Conservation (phyloP, 2,888 invertebrate genomes). For the Mesodorylaimus sp. region DNA sequence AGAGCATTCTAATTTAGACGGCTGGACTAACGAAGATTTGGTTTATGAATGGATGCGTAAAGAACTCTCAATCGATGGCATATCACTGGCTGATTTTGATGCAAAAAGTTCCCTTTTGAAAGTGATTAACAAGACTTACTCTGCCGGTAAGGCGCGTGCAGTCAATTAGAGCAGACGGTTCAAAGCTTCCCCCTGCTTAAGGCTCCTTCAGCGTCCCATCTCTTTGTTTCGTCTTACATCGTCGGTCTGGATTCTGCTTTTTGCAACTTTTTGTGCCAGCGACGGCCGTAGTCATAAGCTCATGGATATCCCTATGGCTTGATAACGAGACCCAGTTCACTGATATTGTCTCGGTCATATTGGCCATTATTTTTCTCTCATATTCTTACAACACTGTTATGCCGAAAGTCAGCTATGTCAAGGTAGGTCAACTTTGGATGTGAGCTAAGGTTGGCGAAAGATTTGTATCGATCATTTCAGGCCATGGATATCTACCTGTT, state of each 20-base stretch:
- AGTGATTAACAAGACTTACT: no score
- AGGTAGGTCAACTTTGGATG: neutral
- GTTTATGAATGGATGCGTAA: no score
- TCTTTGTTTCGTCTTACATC: conserved; percentile 24
- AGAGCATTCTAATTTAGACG: no score
- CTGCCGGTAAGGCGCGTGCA: no score
- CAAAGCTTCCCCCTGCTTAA: no score
- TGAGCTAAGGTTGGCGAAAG: neutral
- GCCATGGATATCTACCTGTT: conserved; percentile 13
- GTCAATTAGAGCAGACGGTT: no score
- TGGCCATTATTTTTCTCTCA: conserved; percentile 25
- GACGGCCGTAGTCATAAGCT: conserved; percentile 25
- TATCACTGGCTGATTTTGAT: no score
- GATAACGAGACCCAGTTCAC: conserved; percentile 24
- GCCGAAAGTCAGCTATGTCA: conserved; percentile 25
- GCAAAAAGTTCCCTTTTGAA: no score
- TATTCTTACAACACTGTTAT: conserved; percentile 29
- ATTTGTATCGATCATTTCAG: neutral
- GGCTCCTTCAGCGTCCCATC: conserved; percentile 25
- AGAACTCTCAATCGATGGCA: no score
- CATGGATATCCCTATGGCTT: conserved; percentile 27
- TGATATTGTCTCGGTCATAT: conserved; percentile 27
- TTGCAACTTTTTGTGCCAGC: conserved; percentile 26
- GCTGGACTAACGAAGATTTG: no score
- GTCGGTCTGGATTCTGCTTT: conserved; percentile 27